A percentile compares a stretch with the other conserved stretches of the same genome.
Evolutionary conservation across 2,113 vertebrate species (phyloP).

Genomic region (Climacteris rufus): DNA sequence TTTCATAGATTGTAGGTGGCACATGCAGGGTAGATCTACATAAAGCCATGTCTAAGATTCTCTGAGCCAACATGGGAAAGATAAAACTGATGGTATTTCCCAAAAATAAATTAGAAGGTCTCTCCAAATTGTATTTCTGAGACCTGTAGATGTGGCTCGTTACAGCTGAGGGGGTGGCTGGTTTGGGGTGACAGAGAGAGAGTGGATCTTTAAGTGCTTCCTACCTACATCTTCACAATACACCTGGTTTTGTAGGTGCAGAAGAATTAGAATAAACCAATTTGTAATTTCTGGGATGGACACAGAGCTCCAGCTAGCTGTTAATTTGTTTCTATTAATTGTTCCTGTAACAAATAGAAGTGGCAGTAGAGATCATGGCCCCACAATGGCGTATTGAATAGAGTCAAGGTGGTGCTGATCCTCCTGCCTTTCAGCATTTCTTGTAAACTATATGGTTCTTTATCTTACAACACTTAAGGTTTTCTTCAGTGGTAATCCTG

Average conservation of each 20-base stretch:
- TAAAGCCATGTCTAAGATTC: not conserved
- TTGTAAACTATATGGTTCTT: fast-evolving
- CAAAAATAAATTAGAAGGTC: not conserved
- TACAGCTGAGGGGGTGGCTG: not conserved
- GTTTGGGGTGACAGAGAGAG: not conserved
- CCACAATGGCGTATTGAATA: not conserved
- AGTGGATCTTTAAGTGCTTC: not conserved
- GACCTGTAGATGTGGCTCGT: fast-evolving
- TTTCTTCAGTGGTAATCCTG: not conserved
- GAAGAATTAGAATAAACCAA: not conserved
- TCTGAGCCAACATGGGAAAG: not conserved
- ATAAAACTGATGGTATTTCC: not conserved
- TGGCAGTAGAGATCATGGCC: not conserved
- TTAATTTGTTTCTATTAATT: not conserved
- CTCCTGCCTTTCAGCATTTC: not conserved
- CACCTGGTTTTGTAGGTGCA: not conserved
- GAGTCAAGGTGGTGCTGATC: not conserved
- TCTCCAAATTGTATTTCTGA: not conserved
- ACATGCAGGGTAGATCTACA: not conserved
- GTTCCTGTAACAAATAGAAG: not conserved
- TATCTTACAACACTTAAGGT: not conserved
- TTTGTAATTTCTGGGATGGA: not conserved
- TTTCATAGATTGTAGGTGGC: not conserved
- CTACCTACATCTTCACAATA: not conserved
- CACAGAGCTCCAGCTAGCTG: not conserved